Percentiles rank a stretch among this genome's conserved stretches.
Evolutionary conservation across 1,140 invertebrate species (phyloP).

Genomic region (Orius insidiosus): DNA sequence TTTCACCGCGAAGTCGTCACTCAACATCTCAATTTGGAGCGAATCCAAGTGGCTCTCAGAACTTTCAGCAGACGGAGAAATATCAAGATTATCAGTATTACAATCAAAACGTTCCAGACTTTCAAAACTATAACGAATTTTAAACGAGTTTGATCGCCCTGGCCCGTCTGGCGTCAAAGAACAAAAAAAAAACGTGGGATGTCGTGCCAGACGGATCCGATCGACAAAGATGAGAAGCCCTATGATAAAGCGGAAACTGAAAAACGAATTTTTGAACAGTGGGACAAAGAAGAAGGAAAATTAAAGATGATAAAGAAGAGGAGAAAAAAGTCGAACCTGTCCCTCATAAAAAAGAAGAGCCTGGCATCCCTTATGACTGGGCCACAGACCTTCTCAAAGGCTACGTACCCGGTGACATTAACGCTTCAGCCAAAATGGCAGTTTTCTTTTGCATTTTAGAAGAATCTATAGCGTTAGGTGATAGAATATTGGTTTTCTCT

Average conservation of each 20-base stretch:
- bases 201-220: slow-evolving; percentile 13
- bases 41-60: too few relatives aligned
- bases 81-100: not conserved
- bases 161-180: slow-evolving; percentile 23
- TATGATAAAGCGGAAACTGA: slow-evolving; percentile 6
- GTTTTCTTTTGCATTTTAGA: slow-evolving; percentile 85
- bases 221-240: slow-evolving; percentile 19
- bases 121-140: not conserved
- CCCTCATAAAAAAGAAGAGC: slow-evolving; percentile 40
- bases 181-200: slow-evolving; percentile 20
- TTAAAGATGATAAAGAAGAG: slow-evolving; percentile 28
- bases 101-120: not conserved
- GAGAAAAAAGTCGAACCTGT: slow-evolving; percentile 21
- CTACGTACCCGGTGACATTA: slow-evolving; percentile 74
- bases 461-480: slow-evolving; percentile 69
- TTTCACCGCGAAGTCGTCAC: too few relatives aligned
- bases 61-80: not conserved
- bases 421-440: slow-evolving; percentile 90
- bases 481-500: slow-evolving; percentile 90
- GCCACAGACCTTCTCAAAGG: slow-evolving; percentile 70
- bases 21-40: too few relatives aligned
- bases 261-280: slow-evolving; percentile 19
- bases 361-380: slow-evolving; percentile 71
- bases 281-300: slow-evolving; percentile 17
- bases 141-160: slow-evolving; percentile 17